A percentile compares a stretch with the other conserved stretches of the same genome.
Conservation (phyloP, 2,797 vertebrate species). For the Rhinogobio ventralis region DNA sequence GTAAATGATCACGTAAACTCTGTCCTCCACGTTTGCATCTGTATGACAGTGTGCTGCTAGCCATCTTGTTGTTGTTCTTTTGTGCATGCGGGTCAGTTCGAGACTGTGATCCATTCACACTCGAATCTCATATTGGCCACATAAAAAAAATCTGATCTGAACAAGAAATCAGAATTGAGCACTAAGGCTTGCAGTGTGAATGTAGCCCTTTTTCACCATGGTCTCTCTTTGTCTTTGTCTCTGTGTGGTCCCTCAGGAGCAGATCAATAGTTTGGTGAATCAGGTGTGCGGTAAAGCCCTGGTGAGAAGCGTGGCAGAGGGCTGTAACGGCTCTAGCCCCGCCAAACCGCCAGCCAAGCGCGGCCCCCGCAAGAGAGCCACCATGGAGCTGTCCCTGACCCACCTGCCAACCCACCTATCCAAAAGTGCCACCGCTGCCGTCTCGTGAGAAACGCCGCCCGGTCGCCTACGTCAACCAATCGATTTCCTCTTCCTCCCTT, state of each 20-base stretch:
- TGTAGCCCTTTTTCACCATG: background rate
- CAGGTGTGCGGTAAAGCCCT: conserved; percentile 94
- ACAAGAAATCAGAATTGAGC: background rate
- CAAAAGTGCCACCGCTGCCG: conserved; percentile 84
- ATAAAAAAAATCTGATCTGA: background rate
- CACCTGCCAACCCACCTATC: conserved; percentile 87
- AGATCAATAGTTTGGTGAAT: conserved; percentile 96
- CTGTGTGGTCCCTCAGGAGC: conserved; percentile 81
- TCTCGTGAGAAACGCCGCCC: conserved; percentile 72
- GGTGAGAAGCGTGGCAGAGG: conserved; percentile 82
- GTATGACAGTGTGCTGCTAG: background rate
- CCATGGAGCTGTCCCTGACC: conserved; percentile 90
- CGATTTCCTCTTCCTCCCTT: conserved; percentile 65
- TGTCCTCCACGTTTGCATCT: too few relatives aligned
- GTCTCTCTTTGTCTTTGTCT: background rate
- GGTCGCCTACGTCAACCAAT: conserved; percentile 63
- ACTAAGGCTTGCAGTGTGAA: background rate
- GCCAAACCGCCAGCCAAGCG: conserved; percentile 92
- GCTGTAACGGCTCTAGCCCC: conserved; percentile 83
- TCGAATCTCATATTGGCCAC: background rate
- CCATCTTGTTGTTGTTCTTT: background rate
- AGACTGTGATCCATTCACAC: background rate
- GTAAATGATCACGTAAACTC: background rate
- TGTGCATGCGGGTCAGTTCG: background rate
- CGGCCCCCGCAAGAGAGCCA: conserved; percentile 91